Base-by-base conservation (phyloP, 2,797 vertebrate species). In the Galagoides demidoff region DNA sequence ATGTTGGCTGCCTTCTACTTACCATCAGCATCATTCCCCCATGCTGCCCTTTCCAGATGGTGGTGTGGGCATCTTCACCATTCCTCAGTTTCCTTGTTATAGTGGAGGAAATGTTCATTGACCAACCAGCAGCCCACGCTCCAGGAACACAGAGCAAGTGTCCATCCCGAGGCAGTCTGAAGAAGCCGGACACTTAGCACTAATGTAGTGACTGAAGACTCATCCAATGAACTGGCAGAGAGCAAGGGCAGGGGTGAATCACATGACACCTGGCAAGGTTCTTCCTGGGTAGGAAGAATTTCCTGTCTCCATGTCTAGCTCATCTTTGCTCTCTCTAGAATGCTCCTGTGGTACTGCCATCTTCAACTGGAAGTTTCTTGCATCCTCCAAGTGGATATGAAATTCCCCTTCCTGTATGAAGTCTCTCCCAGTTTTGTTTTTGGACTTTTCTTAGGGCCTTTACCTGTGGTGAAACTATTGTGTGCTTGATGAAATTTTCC, bases 401-500 rank as follows among this genome's bases (percentile, higher is more conserved):
- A 82, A 23, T 55, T 14, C 16, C 14, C 34, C 25, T 59, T 49
- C 25, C 17, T 37, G 7, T 3, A 7, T 10, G 52, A 63, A 63
- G 19, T 49, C 68, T 82, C 76, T 82, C 68, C 39, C 70, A 82
- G 39, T 63, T 45, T 78, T 63, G 37, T 39, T 59, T 31, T 25
- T 68, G 34, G 59, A 14, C 61, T 61, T 73, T 43, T 74, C 31
- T 94, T 74, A 61, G 17, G 81, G 61, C 23, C 11, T 20, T 86
- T 63, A 23, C 29, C 12, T 39, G 37, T 63, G 64, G 22, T 4
- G 1, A 2, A 73, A 81, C 49, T 89, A 9, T 27, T 10, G 83
- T 73, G 29, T 16, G 6, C 19, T 20, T 0, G 31, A 8, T 0
- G 1, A n/a, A 59, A 16, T 39, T 84, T 87, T 73, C 45, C 29